phyloP scores from a whole-genome alignment of 2,113 vertebrate species.

The Cromileptes altivelis region DNA sequence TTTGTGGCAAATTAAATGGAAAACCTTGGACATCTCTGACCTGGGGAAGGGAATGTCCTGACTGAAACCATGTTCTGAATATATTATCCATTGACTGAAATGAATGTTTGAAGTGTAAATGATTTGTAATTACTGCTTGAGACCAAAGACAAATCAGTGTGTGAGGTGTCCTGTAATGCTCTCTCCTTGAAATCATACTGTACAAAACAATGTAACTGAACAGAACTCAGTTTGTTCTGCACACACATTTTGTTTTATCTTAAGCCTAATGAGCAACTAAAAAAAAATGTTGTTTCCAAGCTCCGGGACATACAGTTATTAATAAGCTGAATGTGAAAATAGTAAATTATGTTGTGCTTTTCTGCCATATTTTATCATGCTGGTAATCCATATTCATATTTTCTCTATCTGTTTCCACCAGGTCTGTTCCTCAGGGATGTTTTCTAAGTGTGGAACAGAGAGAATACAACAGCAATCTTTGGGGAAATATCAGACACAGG shows the following conservation, averaged over 20 bases:
- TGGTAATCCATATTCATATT: constrained; percentile 72
- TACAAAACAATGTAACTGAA: constrained; percentile 8
- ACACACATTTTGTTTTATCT: constrained; percentile 47
- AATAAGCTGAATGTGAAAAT: constrained; percentile 66
- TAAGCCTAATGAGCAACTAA: constrained; percentile 50
- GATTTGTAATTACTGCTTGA: constrained; percentile 14
- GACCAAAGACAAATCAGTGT: constrained; percentile 1
- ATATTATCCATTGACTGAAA: constrained; percentile 14
- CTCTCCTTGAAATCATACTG: constrained; percentile 9
- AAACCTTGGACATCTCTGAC: constrained; percentile 21
- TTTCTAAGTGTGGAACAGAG: constrained; percentile 50
- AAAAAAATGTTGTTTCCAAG: constrained; percentile 34
- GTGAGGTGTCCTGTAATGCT: constrained; percentile 3
- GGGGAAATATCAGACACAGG: constrained; percentile 69
- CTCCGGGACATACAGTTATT: constrained; percentile 55
- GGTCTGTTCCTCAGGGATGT: constrained; percentile 64
- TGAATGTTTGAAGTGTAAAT: constrained; percentile 54
- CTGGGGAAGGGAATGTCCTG: background rate
- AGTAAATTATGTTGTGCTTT: constrained; percentile 43
- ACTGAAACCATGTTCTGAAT: background rate
- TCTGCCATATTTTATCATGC: constrained; percentile 55
- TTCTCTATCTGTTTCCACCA: constrained; percentile 50
- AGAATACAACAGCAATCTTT: constrained; percentile 59
- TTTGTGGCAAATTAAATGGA: constrained; percentile 3
- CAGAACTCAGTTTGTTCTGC: constrained; percentile 29